Percentiles rank a stretch among this genome's conserved stretches.
phyloP scores from a whole-genome alignment of 2,888 invertebrate species.

The Dusona sp. region DNA sequence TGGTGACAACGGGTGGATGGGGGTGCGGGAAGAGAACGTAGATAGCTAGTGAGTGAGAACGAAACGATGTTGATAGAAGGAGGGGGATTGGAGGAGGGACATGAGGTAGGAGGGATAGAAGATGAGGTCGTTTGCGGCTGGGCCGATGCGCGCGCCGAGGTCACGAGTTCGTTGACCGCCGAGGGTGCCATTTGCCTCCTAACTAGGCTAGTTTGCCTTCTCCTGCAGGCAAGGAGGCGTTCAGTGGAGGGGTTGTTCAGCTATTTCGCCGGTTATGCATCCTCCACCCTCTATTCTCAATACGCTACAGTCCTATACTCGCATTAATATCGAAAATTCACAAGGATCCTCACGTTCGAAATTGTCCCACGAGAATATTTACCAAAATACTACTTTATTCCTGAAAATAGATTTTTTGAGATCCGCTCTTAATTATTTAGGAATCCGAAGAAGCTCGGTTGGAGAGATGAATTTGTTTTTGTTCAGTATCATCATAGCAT shows the following conservation, averaged over 20 bases:
- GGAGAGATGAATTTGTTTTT: background rate
- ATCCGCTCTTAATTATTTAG: background rate
- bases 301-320: conserved; percentile 31
- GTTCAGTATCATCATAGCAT: background rate
- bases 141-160: conserved; percentile 79
- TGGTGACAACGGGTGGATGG: conserved; percentile 83
- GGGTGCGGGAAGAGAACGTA: conserved; percentile 74
- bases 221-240: conserved; percentile 52
- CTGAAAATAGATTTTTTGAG: background rate
- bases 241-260: conserved; percentile 40
- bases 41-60: conserved; percentile 81
- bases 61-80: conserved; percentile 39
- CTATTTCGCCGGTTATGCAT: conserved; percentile 58
- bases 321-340: conserved; percentile 52
- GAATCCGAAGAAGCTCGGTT: background rate
- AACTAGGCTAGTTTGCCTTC: conserved; percentile 82
- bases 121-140: conserved; percentile 73
- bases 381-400: background rate
- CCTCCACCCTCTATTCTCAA: conserved; percentile 63
- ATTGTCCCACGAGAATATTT: conserved; percentile 30
- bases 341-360: conserved; percentile 41
- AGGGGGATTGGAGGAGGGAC: conserved; percentile 74
- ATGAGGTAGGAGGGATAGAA: conserved; percentile 72
- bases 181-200: conserved; percentile 81
- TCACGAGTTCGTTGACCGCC: conserved; percentile 83